These are phyloP conservation scores for Allophyes oxyacanthae DNA, from an alignment of 2,888 invertebrate species.

Conservation along the genomic window DNA sequence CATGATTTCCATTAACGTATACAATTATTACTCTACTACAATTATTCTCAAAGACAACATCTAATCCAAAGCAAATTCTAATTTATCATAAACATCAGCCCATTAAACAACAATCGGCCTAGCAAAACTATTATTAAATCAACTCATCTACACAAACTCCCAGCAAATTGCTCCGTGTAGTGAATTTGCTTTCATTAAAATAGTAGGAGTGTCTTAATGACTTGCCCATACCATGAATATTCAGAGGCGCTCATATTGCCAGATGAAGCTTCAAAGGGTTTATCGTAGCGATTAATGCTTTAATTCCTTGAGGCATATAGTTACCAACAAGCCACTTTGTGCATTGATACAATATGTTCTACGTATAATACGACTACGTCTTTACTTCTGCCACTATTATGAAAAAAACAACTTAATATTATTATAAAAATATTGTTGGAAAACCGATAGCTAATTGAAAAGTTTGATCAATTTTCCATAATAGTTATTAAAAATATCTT, in stretches of 20 bases:
- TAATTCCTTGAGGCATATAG: conserved; percentile 62
- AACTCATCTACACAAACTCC: conserved; percentile 43
- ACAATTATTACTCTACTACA: too few species aligned
- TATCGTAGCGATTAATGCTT: conserved; percentile 71
- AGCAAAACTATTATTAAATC: conserved; percentile 49
- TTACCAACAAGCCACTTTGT: conserved; percentile 59
- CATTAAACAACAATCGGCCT: conserved; percentile 21
- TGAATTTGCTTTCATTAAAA: conserved; percentile 71
- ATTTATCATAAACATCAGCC: conserved; percentile 15
- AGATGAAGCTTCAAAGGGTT: conserved; percentile 75
- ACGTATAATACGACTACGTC: not conserved
- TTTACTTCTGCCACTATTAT: not conserved
- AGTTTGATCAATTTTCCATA: conserved; percentile 3
- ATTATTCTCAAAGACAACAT: not conserved
- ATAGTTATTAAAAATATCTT: conserved; percentile 4
- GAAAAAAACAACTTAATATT: not conserved
- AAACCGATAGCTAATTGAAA: conserved; percentile 8
- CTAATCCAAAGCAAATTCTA: conserved; percentile 10
- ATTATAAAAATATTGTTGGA: not conserved
- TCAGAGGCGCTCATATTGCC: conserved; percentile 69
- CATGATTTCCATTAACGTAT: not conserved
- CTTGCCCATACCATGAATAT: conserved; percentile 75
- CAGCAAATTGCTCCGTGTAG: conserved; percentile 54
- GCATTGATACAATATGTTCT: conserved; percentile 22
- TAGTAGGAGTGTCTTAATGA: conserved; percentile 71